Conservation (phyloP, 2,888 invertebrate genomes). For the Cryptophagus acutangulus region DNA sequence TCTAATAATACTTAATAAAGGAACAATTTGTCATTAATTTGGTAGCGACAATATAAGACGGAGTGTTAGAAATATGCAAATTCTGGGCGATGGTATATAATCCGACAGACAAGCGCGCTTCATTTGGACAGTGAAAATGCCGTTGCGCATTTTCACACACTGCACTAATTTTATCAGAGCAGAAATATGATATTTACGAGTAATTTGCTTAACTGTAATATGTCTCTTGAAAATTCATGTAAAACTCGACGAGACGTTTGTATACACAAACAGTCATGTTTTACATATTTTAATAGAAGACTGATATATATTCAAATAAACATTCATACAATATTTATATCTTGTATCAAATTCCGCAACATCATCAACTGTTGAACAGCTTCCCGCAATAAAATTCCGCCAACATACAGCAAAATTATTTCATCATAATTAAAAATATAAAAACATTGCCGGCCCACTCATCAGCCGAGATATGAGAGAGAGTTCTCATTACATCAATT, state of each 20-base stretch:
- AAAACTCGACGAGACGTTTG: not conserved
- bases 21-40: constrained; percentile 38
- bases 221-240: constrained; percentile 10
- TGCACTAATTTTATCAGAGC: constrained; percentile 31
- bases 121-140: constrained; percentile 30
- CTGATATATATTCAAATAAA: not conserved
- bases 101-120: constrained; percentile 34
- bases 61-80: constrained; percentile 35
- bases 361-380: too few relatives aligned
- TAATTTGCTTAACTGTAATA: constrained; percentile 23
- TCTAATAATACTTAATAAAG: constrained; percentile 37
- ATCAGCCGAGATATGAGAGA: too few relatives aligned
- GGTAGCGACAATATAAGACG: constrained; percentile 28
- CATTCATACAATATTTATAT: too few relatives aligned
- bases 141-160: constrained; percentile 31
- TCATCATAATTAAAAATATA: too few relatives aligned
- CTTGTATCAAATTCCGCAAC: too few relatives aligned
- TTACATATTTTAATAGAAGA: constrained; percentile 1
- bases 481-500: constrained; percentile 31
- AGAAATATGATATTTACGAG: constrained; percentile 32
- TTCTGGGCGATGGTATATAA: constrained; percentile 33
- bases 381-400: too few relatives aligned
- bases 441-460: too few relatives aligned
- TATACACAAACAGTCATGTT: not conserved
- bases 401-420: too few relatives aligned